Percentiles rank a stretch among this genome's conserved stretches.
phyloP scores from a whole-genome alignment of 2,888 invertebrate species.

The Erannis defoliaria region DNA sequence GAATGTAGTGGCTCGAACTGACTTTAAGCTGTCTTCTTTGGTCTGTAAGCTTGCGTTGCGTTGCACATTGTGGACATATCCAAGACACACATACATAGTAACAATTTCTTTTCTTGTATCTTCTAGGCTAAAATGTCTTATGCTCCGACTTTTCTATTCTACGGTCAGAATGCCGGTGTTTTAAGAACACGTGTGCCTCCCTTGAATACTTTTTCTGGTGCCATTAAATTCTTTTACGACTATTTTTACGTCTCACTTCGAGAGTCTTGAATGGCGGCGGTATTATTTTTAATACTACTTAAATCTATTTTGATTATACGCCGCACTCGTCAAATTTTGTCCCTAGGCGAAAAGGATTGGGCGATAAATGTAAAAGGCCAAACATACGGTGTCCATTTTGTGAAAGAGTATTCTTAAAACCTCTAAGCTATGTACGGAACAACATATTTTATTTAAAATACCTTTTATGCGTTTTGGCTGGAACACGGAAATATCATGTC shows the following conservation, averaged over 20 bases:
- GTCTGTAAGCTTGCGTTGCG: too few relatives aligned
- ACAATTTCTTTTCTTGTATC: too few relatives aligned
- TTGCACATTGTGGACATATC: too few relatives aligned
- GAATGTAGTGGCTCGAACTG: too few relatives aligned
- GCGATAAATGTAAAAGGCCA: not conserved
- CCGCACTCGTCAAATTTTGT: slow-evolving; percentile 9
- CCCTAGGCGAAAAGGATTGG: not conserved
- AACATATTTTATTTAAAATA: too few relatives aligned
- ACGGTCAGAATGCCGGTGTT: not conserved
- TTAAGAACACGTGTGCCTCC: not conserved
- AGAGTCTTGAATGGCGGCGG: slow-evolving; percentile 25
- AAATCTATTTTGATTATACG: slow-evolving; percentile 30
- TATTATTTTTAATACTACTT: slow-evolving; percentile 31
- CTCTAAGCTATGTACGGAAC: too few relatives aligned
- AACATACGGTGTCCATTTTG: not conserved
- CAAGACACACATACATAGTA: too few relatives aligned
- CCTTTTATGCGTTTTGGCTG: too few relatives aligned
- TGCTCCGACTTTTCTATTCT: not conserved
- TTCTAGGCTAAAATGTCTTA: too few relatives aligned
- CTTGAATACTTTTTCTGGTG: slow-evolving; percentile 11
- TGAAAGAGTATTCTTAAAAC: not conserved
- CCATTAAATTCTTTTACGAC: slow-evolving; percentile 30
- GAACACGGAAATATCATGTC: too few relatives aligned
- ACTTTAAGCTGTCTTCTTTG: too few relatives aligned
- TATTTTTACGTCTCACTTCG: slow-evolving; percentile 27